A percentile compares a stretch with the other conserved stretches of the same genome.
phyloP scores from a whole-genome alignment of 2,113 vertebrate species.

The Hoplias malabaricus region DNA sequence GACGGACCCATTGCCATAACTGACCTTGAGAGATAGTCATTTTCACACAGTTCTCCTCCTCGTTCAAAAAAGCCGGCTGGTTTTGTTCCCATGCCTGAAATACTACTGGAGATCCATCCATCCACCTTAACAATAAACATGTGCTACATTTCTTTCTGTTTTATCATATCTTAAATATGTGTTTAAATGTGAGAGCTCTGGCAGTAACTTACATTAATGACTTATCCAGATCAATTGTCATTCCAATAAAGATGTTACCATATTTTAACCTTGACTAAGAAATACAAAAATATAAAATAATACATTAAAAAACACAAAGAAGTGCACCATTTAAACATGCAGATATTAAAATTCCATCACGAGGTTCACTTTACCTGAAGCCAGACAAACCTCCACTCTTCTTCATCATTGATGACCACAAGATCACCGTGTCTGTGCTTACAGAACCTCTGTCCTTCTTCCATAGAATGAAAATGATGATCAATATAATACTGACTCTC shows the following conservation, averaged over 20 bases:
- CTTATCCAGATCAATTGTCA: conserved; percentile 84
- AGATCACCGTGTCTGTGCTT: conserved; percentile 82
- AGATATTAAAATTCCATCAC: background rate
- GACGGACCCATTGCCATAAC: conserved; percentile 64
- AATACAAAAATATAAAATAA: conserved; percentile 8
- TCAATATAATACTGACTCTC: conserved; percentile 84
- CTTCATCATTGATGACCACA: conserved; percentile 76
- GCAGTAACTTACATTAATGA: conserved; percentile 76
- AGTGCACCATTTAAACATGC: background rate
- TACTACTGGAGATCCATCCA: conserved; percentile 79
- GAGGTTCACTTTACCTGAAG: conserved; percentile 74
- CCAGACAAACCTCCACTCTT: conserved; percentile 86
- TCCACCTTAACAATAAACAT: conserved; percentile 81
- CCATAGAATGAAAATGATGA: conserved; percentile 67
- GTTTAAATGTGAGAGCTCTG: background rate
- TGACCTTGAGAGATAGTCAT: conserved; percentile 82
- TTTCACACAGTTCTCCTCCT: conserved; percentile 85
- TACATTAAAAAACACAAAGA: background rate
- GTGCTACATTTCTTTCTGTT: background rate
- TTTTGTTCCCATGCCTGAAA: conserved; percentile 84
- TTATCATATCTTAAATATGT: background rate
- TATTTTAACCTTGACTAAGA: conserved; percentile 66
- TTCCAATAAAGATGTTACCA: conserved; percentile 79
- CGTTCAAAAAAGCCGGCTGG: conserved; percentile 83
- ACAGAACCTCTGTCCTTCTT: conserved; percentile 81